Conservation (phyloP, 1,140 invertebrate species). For the Neomicropteryx cornuta region DNA sequence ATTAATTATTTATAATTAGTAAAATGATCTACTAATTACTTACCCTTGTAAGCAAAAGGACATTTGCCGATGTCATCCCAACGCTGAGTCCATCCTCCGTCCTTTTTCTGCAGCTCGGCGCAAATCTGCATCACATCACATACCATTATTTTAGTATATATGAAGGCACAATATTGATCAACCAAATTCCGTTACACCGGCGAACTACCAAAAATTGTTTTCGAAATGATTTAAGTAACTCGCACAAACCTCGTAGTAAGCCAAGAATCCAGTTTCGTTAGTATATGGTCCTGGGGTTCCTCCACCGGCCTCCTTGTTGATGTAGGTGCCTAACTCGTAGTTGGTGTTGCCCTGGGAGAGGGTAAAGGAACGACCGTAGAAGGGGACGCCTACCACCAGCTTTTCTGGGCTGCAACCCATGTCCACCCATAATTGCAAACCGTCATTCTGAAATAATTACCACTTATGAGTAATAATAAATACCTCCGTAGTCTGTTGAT, state of each 20-base stretch:
- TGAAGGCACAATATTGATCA: slow-evolving; percentile 1
- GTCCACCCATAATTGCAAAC: slow-evolving; percentile 72
- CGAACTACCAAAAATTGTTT: slow-evolving; percentile 8
- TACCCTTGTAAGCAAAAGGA: slow-evolving; percentile 75
- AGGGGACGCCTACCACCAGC: slow-evolving; percentile 76
- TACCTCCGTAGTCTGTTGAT: not conserved
- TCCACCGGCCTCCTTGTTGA: slow-evolving; percentile 79
- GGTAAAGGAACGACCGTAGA: slow-evolving; percentile 76
- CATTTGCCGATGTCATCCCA: slow-evolving; percentile 74
- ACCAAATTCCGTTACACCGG: not conserved
- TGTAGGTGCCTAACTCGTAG: slow-evolving; percentile 70
- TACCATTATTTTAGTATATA: slow-evolving; percentile 3
- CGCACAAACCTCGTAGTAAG: slow-evolving; percentile 72
- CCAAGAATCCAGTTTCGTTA: slow-evolving; percentile 70
- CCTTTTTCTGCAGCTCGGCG: slow-evolving; percentile 52
- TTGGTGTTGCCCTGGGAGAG: slow-evolving; percentile 69
- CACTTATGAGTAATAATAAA: slow-evolving; percentile 4
- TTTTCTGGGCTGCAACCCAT: slow-evolving; percentile 80
- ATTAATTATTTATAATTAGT: too few relatives aligned
- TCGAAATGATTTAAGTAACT: not conserved
- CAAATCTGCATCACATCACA: slow-evolving; percentile 59
- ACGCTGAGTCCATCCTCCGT: slow-evolving; percentile 63
- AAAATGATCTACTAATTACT: too few relatives aligned
- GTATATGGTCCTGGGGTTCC: slow-evolving; percentile 76
- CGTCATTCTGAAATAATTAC: slow-evolving; percentile 58